These are phyloP conservation scores for Netelia inedita DNA, from an alignment of 2,888 invertebrate genomes.

Conservation along the genomic window DNA sequence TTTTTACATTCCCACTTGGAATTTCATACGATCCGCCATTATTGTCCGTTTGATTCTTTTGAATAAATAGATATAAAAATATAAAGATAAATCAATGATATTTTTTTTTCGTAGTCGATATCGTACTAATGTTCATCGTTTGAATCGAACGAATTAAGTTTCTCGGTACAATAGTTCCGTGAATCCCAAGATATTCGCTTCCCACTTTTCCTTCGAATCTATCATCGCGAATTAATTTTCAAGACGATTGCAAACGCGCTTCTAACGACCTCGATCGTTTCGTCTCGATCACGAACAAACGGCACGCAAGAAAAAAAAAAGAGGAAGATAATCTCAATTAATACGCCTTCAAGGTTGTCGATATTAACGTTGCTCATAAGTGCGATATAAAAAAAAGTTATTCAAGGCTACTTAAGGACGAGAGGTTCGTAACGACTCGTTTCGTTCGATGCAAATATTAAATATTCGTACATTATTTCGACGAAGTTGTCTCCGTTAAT, in stretches of 20 bases:
- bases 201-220: conserved; percentile 21
- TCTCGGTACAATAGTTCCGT: conserved; percentile 5
- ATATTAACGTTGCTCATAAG: neutral
- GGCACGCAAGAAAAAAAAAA: neutral
- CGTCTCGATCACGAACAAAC: neutral
- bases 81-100: no score
- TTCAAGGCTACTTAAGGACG: no score
- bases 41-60: neutral
- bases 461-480: no score
- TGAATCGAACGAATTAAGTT: conserved; percentile 14
- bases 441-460: no score
- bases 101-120: neutral
- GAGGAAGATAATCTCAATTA: neutral
- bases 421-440: no score
- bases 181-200: conserved; percentile 22
- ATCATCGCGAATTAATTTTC: neutral
- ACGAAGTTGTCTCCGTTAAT: no score
- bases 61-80: no score
- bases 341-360: neutral
- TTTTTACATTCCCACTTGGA: neutral
- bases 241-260: conserved; percentile 17
- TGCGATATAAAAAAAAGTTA: neutral
- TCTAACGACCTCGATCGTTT: neutral
- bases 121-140: neutral
- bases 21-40: neutral